These are phyloP conservation scores for Actinostola sp. DNA, from an alignment of 92 coral and sea anemone genomes.

Conservation along the genomic window DNA sequence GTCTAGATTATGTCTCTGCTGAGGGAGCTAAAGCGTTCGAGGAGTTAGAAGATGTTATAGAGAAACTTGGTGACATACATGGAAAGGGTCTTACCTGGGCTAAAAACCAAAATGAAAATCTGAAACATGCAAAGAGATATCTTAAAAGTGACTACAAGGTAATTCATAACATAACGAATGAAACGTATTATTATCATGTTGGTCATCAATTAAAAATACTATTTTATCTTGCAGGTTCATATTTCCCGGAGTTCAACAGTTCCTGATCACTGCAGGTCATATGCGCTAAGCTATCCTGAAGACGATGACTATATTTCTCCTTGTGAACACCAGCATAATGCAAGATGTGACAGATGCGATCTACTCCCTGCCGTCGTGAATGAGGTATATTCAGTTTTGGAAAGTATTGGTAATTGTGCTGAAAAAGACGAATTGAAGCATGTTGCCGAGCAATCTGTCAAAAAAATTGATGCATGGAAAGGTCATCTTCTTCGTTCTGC, in stretches of 20 bases:
- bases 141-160: slow-evolving; percentile 65
- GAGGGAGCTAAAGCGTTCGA: slow-evolving; percentile 61
- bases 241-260: slow-evolving; percentile 26
- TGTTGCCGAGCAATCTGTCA: slow-evolving; percentile 15
- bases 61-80: slow-evolving; percentile 52
- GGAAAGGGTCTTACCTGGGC: slow-evolving; percentile 57
- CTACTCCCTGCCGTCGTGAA: slow-evolving; percentile 20
- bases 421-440: slow-evolving; percentile 36
- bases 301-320: slow-evolving; percentile 25
- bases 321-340: slow-evolving; percentile 60
- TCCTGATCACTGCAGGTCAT: slow-evolving; percentile 45
- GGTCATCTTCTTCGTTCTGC: neutral
- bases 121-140: slow-evolving; percentile 52
- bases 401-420: slow-evolving; percentile 3
- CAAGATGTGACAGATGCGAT: slow-evolving; percentile 58
- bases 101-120: slow-evolving; percentile 37
- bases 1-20: slow-evolving; percentile 41
- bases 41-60: slow-evolving; percentile 48
- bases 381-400: slow-evolving; percentile 29
- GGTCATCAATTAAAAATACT: neutral
- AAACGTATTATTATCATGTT: neutral
- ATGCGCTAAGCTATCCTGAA: slow-evolving; percentile 50
- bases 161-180: neutral
- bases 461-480: slow-evolving; percentile 44
- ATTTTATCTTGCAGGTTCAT: slow-evolving; percentile 30